Evolutionary conservation across 2,113 vertebrate species (phyloP).

Genomic region (Mormyrus iriodes): DNA sequence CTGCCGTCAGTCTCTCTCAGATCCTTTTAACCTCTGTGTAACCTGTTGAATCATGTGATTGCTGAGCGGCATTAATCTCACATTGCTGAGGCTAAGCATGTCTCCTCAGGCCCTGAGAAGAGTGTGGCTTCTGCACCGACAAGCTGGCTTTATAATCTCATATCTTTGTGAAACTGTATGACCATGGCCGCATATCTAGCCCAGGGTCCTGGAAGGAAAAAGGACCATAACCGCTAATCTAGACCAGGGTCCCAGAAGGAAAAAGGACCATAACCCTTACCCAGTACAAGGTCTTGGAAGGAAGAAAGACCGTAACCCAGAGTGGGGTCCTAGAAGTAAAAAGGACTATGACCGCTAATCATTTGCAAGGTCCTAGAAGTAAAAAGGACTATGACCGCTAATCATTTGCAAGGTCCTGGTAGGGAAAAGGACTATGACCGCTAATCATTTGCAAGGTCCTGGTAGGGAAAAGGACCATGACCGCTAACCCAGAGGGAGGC

Average conservation of each 20-base stretch:
- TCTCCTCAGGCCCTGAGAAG: background rate
- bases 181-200: background rate
- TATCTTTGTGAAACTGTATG: background rate
- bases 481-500: background rate
- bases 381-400: no score
- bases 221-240: background rate
- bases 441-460: background rate
- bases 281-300: background rate
- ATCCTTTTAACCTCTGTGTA: background rate
- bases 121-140: background rate
- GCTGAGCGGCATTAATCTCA: background rate
- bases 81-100: background rate
- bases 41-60: background rate
- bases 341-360: no score
- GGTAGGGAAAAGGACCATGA: background rate
- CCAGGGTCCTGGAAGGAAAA: background rate
- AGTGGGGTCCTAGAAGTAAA: no score
- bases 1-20: background rate
- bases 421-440: background rate
- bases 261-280: background rate
- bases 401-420: no score
- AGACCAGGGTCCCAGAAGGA: background rate
- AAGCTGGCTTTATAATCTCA: background rate
- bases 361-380: no score
- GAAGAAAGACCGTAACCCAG: background rate